Conservation (phyloP, 2,113 vertebrate species). For the Crotalus viridis region DNA sequence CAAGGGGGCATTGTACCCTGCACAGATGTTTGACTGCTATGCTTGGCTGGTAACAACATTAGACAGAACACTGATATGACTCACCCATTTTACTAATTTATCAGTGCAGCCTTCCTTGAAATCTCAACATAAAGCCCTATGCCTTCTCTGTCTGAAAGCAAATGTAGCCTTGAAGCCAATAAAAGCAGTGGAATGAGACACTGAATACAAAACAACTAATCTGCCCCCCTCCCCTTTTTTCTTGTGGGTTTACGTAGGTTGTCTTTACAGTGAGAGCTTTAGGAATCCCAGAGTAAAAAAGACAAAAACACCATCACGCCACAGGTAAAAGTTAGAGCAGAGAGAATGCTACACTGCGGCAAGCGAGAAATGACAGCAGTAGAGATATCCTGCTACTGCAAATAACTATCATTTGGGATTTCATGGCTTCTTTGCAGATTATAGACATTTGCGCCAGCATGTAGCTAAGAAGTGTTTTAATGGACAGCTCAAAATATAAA, state of each 20-base stretch:
- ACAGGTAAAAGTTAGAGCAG: constrained; percentile 18
- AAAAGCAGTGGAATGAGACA: constrained; percentile 45
- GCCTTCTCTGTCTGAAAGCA: constrained; percentile 42
- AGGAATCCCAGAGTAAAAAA: neutral
- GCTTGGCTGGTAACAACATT: constrained; percentile 64
- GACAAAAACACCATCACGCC: neutral
- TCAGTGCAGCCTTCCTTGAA: constrained; percentile 73
- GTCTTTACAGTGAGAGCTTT: constrained; percentile 19
- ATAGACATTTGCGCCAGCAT: neutral
- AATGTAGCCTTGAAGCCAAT: constrained; percentile 61
- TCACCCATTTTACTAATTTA: constrained; percentile 77
- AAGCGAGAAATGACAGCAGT: constrained; percentile 43
- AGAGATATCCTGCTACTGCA: constrained; percentile 26
- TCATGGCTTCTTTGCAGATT: neutral
- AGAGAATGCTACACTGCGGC: constrained; percentile 16
- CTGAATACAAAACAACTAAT: constrained; percentile 27
- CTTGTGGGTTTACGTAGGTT: constrained; percentile 44
- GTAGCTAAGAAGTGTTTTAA: neutral
- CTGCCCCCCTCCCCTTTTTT: neutral
- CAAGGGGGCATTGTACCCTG: constrained; percentile 48
- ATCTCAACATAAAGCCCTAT: constrained; percentile 63
- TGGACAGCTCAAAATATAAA: neutral
- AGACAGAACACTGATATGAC: constrained; percentile 64
- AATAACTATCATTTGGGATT: constrained; percentile 18
- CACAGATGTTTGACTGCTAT: constrained; percentile 66